Base-by-base conservation (phyloP, 1,140 invertebrate species). In the Hermetia illucens region DNA sequence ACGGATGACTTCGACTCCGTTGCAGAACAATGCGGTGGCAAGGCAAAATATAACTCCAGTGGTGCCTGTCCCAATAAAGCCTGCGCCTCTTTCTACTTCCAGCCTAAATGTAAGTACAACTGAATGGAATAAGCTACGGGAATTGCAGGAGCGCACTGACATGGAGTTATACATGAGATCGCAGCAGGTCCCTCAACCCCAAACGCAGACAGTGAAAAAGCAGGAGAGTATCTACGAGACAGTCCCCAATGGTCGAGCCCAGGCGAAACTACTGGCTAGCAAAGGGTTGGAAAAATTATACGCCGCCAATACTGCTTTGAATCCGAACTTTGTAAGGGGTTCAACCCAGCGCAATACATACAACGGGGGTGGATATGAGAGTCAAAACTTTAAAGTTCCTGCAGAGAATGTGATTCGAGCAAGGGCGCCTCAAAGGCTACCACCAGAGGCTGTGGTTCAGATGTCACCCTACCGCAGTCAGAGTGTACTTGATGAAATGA, bases 221-320 rank as follows among this genome's bases (percentile, higher is more conserved):
- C 39, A 42, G 21, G 56, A 56, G 38, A 58, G 50, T 34, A 53
- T 59, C 3, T 58, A 59, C 27, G 54, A 58, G 43, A 55, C 44
- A 25, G 34, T 55, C 12, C 52, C 45, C n/a, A n/a, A n/a, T n/a
- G n/a, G n/a, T n/a, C n/a, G n/a, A n/a, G n/a, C n/a, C n/a, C n/a
- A n/a, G n/a, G n/a, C n/a, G n/a, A n/a, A n/a, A n/a, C n/a, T n/a
- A n/a, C n/a, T n/a, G n/a, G n/a, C n/a, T n/a, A n/a, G n/a, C n/a
- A n/a, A n/a, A n/a, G n/a, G n/a, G n/a, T n/a, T n/a, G n/a, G n/a
- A n/a, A n/a, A n/a, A n/a, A n/a, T n/a, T n/a, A n/a, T n/a, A n/a
- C n/a, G n/a, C n/a, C n/a, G n/a, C n/a, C n/a, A n/a, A n/a, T n/a
- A n/a, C n/a, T n/a, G n/a, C n/a, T n/a, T n/a, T n/a, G n/a, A n/a